Evolutionary conservation across 1,140 invertebrate species (phyloP), one percentile per base, ranked within the genome.

Genomic region (Drosophila nebulosa): DNA sequence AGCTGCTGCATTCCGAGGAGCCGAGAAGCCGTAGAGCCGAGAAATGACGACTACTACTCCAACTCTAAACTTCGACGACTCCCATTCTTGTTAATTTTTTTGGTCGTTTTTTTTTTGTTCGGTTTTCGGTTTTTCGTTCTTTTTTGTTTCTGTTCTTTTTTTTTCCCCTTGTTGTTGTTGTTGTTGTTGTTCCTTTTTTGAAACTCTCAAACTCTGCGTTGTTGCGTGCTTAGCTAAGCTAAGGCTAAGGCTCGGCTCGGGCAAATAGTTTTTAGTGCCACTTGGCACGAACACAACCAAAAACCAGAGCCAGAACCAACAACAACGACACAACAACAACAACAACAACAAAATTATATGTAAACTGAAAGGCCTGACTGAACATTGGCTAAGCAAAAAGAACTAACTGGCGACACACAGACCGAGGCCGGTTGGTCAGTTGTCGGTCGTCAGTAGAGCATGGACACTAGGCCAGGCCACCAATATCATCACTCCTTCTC

Each of bases 201-300:
- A 46, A 46, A 46, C 39, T 46, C 39, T 21, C 39, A 10, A 52
- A 55, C 72, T 66, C 63, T 65, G 70, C 69, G 70, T 21, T 74
- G 70, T 74, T 74, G 70, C 70, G 70, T 73, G 70, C 50, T 35
- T 16, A 55, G 63, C 52, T 57, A 60, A 50, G 27, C 26, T 12
- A 30, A 42, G 42, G 39, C 26, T 39, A 39, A 39, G 16, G 30
- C 30, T 36, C 16, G 30, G 32, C 6, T 53, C 36, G 27, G 78
- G 78, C 78, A 85, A 85, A 86, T 88, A 86, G 83, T 86, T 86
- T 46, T 86, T 86, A 86, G 83, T 88, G 84, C 78, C 83, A 88
- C 83, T 86, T 86, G 83, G 84, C 83, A 86, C 83, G 83, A 86
- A 77, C 74, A 71, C 16, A 55, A 76, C 70, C 27, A 58, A 74